Percentiles rank a stretch among this genome's conserved stretches.
phyloP scores from a whole-genome alignment of 2,797 vertebrate species.

The Cyprinodon diabolis region DNA sequence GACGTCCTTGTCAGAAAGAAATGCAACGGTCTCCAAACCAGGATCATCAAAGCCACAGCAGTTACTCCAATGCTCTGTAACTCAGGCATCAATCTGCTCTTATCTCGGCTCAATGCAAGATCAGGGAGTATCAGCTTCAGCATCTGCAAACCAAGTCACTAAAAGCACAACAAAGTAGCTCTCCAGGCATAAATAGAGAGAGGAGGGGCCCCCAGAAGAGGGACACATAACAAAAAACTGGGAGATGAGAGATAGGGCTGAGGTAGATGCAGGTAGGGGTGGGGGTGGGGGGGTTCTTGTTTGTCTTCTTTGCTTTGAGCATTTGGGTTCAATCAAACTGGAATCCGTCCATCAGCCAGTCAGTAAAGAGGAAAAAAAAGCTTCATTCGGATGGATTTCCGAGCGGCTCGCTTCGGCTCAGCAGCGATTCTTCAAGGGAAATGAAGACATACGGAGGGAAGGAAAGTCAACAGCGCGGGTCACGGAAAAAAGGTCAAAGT shows the following conservation, averaged over 20 bases:
- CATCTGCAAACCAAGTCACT: constrained; percentile 77
- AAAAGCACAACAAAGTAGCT: constrained; percentile 79
- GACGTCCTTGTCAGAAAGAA: constrained; percentile 79
- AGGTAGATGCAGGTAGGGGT: constrained; percentile 14
- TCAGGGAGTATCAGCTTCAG: constrained; percentile 75
- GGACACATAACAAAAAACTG: constrained; percentile 16
- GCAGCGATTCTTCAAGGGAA: constrained; percentile 49
- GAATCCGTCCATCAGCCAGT: constrained; percentile 57
- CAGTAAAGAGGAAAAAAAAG: constrained; percentile 7
- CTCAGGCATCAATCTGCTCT: constrained; percentile 80
- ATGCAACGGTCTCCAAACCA: constrained; percentile 68
- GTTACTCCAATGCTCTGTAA: constrained; percentile 76
- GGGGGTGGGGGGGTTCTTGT: constrained; percentile 36
- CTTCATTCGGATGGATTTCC: constrained; percentile 26
- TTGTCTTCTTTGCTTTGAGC: constrained; percentile 57
- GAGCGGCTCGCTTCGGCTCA: constrained; percentile 24
- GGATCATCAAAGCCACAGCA: constrained; percentile 78
- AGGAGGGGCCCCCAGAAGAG: constrained; percentile 61
- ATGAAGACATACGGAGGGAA: constrained; percentile 57
- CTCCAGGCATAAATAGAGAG: constrained; percentile 74
- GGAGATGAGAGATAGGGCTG: constrained; percentile 44
- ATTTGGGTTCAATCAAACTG: constrained; percentile 41
- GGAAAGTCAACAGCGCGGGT: constrained; percentile 37
- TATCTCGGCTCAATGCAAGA: constrained; percentile 77
- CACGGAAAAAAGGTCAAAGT: constrained; percentile 55